Conservation (phyloP, 2,888 invertebrate species). For the Scaptomyza cyrtandrae region DNA sequence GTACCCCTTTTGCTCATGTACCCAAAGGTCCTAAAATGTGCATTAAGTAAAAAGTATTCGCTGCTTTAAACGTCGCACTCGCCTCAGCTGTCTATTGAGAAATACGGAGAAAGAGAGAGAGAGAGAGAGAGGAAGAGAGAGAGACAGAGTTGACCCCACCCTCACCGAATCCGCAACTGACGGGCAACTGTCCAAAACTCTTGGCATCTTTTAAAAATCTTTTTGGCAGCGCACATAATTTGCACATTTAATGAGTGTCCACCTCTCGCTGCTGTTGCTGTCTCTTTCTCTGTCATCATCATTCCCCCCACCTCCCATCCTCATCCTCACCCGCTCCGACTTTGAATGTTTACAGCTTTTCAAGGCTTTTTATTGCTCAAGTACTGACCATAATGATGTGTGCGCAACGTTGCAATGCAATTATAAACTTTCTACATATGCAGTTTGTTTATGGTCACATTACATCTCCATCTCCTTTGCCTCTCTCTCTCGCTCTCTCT, state of each 20-base stretch:
- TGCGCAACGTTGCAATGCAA: slow-evolving; percentile 43
- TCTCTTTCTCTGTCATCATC: not conserved
- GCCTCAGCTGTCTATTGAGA: slow-evolving; percentile 27
- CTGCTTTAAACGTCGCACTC: slow-evolving; percentile 36
- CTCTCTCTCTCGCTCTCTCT: too few relatives aligned
- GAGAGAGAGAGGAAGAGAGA: not conserved
- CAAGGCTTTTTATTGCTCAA: slow-evolving; percentile 47
- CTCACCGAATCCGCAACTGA: slow-evolving; percentile 5
- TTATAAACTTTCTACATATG: slow-evolving; percentile 33
- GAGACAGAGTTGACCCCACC: slow-evolving; percentile 4
- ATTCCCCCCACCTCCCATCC: not conserved
- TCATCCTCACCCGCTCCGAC: not conserved
- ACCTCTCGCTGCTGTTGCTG: slow-evolving; percentile 2
- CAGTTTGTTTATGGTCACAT: slow-evolving; percentile 12
- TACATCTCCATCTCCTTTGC: not conserved
- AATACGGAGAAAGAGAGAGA: not conserved
- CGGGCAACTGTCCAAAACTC: slow-evolving; percentile 6
- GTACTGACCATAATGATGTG: slow-evolving; percentile 65
- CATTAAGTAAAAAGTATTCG: slow-evolving; percentile 45
- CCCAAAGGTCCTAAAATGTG: slow-evolving; percentile 35
- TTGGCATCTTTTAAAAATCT: slow-evolving; percentile 56
- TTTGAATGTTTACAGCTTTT: slow-evolving; percentile 19
- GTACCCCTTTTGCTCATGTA: not conserved
- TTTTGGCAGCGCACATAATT: slow-evolving; percentile 55
- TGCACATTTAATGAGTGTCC: slow-evolving; percentile 62